phyloP scores from a whole-genome alignment of 1,140 invertebrate genomes.

The Nymphalis io region DNA sequence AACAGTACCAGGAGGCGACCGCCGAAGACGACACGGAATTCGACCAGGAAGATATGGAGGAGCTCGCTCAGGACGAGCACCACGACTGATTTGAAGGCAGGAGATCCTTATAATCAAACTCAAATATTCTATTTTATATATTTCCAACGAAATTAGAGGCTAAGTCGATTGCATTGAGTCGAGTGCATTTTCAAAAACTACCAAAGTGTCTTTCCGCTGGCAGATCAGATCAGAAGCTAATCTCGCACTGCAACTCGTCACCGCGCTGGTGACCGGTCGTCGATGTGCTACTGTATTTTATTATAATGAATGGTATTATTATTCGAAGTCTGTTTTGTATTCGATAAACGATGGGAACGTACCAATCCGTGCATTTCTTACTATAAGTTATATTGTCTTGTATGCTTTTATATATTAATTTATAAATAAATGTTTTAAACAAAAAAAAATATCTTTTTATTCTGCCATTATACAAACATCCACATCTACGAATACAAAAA shows the following conservation, averaged over 20 bases:
- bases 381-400: conserved; percentile 69
- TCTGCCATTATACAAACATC: not conserved
- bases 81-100: conserved; percentile 47
- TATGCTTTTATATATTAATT: conserved; percentile 77
- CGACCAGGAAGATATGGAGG: conserved; percentile 79
- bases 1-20: conserved; percentile 92
- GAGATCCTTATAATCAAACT: conserved; percentile 31
- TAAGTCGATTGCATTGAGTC: conserved; percentile 49
- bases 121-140: conserved; percentile 47
- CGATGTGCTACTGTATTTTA: conserved; percentile 47
- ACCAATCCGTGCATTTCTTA: conserved; percentile 76
- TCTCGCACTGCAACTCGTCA: conserved; percentile 52
- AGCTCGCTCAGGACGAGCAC: conserved; percentile 67
- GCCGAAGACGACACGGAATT: conserved; percentile 86
- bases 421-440: conserved; percentile 76
- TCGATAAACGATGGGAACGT: conserved; percentile 57
- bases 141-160: conserved; percentile 57
- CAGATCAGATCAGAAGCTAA: conserved; percentile 32
- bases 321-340: conserved; percentile 53
- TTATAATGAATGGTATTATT: conserved; percentile 52
- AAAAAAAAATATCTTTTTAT: conserved; percentile 32
- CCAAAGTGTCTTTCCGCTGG: conserved; percentile 48
- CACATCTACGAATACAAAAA: too few relatives aligned
- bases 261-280: conserved; percentile 46
- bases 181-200: conserved; percentile 42